These are phyloP conservation scores for Drosophila paranaensis DNA, from an alignment of 2,888 invertebrate genomes.

Conservation along the genomic window DNA sequence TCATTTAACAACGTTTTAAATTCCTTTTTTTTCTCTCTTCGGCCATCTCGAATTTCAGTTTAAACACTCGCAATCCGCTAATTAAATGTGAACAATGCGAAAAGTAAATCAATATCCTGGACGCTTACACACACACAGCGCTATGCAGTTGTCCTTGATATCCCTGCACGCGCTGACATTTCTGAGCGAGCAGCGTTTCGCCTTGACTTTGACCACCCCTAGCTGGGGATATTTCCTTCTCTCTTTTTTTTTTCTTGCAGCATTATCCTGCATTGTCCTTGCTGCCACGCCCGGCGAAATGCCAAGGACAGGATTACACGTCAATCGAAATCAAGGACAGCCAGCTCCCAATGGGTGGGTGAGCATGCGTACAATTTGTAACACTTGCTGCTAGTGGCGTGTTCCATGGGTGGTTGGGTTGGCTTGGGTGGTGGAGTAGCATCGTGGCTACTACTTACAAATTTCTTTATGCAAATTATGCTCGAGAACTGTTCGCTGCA, in stretches of 20 bases:
- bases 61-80: conserved; percentile 62
- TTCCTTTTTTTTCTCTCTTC: neutral
- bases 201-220: conserved; percentile 77
- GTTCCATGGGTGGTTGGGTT: conserved; percentile 4
- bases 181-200: conserved; percentile 50
- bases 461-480: conserved; percentile 80
- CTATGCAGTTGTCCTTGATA: conserved; percentile 59
- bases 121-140: conserved; percentile 18
- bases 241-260: conserved; percentile 26
- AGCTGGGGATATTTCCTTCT: conserved; percentile 16
- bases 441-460: conserved; percentile 65
- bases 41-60: conserved; percentile 41
- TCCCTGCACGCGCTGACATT: conserved; percentile 59
- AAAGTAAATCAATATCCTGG: conserved; percentile 72
- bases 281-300: conserved; percentile 54
- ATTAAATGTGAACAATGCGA: conserved; percentile 65
- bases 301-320: conserved; percentile 68
- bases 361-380: conserved; percentile 37
- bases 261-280: conserved; percentile 73
- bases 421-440: conserved; percentile 15
- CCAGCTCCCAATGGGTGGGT: conserved; percentile 40
- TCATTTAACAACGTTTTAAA: neutral
- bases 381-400: conserved; percentile 12
- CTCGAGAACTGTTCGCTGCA: conserved; percentile 67
- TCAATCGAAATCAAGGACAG: conserved; percentile 71